Conservation (phyloP, 2,113 vertebrate species). For the Sceloporus tristichus region DNA sequence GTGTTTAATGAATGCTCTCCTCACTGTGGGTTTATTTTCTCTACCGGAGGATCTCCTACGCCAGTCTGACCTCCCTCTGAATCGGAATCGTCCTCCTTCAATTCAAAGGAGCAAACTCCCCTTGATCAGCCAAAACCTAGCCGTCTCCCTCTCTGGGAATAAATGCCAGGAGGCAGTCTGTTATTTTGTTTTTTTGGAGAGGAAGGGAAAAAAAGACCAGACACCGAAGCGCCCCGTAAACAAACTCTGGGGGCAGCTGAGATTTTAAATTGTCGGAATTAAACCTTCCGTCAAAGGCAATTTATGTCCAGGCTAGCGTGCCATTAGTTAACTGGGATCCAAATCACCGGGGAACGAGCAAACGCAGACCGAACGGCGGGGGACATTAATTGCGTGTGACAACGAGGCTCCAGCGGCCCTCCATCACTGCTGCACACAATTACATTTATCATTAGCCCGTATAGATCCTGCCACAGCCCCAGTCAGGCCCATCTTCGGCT, state of each 20-base stretch:
- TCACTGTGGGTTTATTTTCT: slow-evolving; percentile 53
- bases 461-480: slow-evolving; percentile 59
- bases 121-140: slow-evolving; percentile 28
- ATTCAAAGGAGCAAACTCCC: slow-evolving; percentile 30
- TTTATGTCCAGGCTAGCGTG: slow-evolving; percentile 80
- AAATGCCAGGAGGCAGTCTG: slow-evolving; percentile 52
- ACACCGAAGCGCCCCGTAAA: slow-evolving; percentile 55
- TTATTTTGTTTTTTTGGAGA: slow-evolving; percentile 53
- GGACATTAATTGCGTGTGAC: slow-evolving; percentile 86
- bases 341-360: slow-evolving; percentile 75
- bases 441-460: slow-evolving; percentile 80
- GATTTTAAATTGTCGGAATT: slow-evolving; percentile 82
- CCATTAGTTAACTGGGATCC: slow-evolving; percentile 84
- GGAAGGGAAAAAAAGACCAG: background rate
- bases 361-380: slow-evolving; percentile 72
- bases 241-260: slow-evolving; percentile 75
- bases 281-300: slow-evolving; percentile 83
- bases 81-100: slow-evolving; percentile 58
- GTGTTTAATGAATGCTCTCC: slow-evolving; percentile 63
- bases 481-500: slow-evolving; percentile 51
- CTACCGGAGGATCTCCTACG: slow-evolving; percentile 38
- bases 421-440: slow-evolving; percentile 87
- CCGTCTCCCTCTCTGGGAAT: slow-evolving; percentile 55
- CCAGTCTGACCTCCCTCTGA: slow-evolving; percentile 32
- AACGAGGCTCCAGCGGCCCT: slow-evolving; percentile 79